Evolutionary conservation across 1,140 invertebrate genomes (phyloP), one percentile per base, ranked within the genome.

Genomic region (Cephus cinctus): DNA sequence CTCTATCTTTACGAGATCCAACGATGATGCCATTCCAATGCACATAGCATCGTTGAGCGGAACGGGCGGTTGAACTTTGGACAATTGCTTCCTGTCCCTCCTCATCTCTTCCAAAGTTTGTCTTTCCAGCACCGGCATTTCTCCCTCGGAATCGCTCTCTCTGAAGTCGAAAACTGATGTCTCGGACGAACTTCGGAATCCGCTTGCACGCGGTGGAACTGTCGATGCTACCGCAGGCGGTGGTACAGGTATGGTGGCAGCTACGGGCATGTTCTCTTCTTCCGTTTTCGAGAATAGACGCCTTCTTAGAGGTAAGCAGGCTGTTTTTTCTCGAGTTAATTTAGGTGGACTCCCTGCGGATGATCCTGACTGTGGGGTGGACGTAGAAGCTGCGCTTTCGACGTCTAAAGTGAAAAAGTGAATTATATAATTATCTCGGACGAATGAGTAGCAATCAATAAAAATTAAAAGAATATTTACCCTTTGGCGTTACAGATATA

Each of bases 121-220:
- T 52, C 78, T 67, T 55, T 81, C 81, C 8, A 81, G 60, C 3
- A 81, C 79, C 5, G 79, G 79, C 78, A 81, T 80, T 57, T 82
- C 81, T 14, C 74, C 67, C 51, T 83, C 82, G 2, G 80, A 81
- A 43, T 82, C 82, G 25, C 78, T 79, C 49, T 82, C 82, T 0
- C 78, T 70, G 57, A 83, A 83, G 64, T 83, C 82, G 59, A 84
- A 84, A n/a, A 84, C 80, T 4, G 81, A 83, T 1, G 81, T 81
- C 62, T 84, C 81, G 11, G 81, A 83, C 0, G 81, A 82, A 54
- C 80, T 82, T n/a, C 81, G 56, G 41, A 80, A 65, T 0, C 76
- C 77, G n/a, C 75, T 76, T 12, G 75, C 67, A n/a, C 79, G 65
- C 9, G 74, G 63, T 0, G 68, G 66, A 0, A 74, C 67, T 5